Percentiles rank a stretch among this genome's conserved stretches.
These are phyloP conservation scores for Marmota monax DNA, from an alignment of 2,113 vertebrate genomes.

Conservation along the genomic window DNA sequence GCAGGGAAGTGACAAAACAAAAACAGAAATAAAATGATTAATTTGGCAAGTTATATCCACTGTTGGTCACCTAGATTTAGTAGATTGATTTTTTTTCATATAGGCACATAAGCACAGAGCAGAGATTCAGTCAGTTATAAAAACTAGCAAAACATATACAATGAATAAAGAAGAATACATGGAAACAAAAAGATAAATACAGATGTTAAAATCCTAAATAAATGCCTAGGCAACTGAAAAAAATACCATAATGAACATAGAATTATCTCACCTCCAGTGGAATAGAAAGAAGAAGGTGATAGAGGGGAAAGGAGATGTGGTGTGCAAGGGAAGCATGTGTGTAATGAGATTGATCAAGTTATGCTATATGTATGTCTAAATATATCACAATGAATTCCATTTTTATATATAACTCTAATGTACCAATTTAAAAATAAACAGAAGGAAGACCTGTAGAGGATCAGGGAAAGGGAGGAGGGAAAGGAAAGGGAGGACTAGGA, in stretches of 20 bases:
- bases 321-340: too few species aligned
- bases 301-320: background rate
- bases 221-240: background rate
- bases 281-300: background rate
- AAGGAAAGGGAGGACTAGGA: too few species aligned
- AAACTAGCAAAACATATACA: background rate
- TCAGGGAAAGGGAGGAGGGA: too few species aligned
- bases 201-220: background rate
- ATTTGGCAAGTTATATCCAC: background rate
- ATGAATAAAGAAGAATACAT: background rate
- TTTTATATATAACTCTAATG: too few species aligned
- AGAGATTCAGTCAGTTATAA: background rate
- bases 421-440: too few species aligned
- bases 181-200: background rate
- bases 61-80: background rate
- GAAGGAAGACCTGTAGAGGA: too few species aligned
- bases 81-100: background rate
- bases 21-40: background rate
- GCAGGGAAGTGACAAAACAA: background rate
- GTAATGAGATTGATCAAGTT: too few species aligned
- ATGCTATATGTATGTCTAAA: too few species aligned
- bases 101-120: background rate
- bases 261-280: background rate
- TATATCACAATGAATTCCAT: too few species aligned
- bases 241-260: background rate